phyloP scores from a whole-genome alignment of 1,140 invertebrate species.

The Zaprionus inermis region DNA sequence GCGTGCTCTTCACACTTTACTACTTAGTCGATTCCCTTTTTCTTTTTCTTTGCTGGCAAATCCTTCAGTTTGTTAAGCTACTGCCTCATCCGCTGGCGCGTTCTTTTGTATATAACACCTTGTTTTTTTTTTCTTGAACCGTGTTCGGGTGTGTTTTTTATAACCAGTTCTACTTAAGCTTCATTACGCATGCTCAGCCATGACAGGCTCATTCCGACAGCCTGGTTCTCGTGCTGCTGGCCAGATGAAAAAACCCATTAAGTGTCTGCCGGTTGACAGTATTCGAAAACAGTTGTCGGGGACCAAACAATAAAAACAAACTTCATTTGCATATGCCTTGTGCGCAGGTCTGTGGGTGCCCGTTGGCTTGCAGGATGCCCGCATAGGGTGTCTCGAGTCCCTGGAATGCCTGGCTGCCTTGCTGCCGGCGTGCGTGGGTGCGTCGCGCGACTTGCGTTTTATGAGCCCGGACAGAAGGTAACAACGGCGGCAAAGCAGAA shows the following conservation, averaged over 20 bases:
- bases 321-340: constrained; percentile 75
- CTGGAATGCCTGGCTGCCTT: constrained; percentile 30
- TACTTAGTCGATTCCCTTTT: constrained; percentile 10
- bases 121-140: constrained; percentile 15
- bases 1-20: not conserved
- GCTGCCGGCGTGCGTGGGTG: constrained; percentile 67
- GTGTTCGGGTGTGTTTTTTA: constrained; percentile 48
- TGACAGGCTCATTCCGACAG: constrained; percentile 59
- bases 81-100: not conserved
- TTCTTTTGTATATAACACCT: constrained; percentile 31
- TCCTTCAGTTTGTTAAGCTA: constrained; percentile 39
- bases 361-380: constrained; percentile 64
- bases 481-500: constrained; percentile 39
- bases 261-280: constrained; percentile 78
- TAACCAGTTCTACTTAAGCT: constrained; percentile 82
- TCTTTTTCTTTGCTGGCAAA: constrained; percentile 6
- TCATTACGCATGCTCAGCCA: constrained; percentile 81
- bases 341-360: constrained; percentile 7
- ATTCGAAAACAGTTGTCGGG: constrained; percentile 63
- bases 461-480: constrained; percentile 59
- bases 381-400: constrained; percentile 19
- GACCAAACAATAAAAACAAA: constrained; percentile 70
- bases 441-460: constrained; percentile 69
- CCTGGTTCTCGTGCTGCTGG: not conserved
- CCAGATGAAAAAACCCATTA: constrained; percentile 73